Conservation (phyloP, 53 echinoderm and acorn worm genomes). For the Glandiceps talaboti region DNA sequence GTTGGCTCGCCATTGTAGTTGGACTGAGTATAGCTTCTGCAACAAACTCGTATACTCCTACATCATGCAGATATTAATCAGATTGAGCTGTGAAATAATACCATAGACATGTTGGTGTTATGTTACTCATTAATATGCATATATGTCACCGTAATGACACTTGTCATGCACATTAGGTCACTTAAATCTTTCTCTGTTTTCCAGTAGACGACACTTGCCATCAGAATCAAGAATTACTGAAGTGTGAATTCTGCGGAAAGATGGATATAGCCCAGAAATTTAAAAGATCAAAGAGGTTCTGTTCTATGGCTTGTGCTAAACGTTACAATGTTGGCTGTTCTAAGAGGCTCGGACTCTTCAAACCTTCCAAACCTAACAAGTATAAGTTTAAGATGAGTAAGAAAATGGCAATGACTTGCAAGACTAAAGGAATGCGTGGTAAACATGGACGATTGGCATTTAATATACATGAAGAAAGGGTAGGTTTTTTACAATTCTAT, state of each 20-base stretch:
- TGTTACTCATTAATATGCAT: too few species aligned
- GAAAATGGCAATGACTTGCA: slow-evolving; percentile 55
- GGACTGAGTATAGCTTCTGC: too few species aligned
- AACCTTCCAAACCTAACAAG: slow-evolving; percentile 59
- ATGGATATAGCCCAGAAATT: slow-evolving; percentile 80
- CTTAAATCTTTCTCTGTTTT: too few species aligned
- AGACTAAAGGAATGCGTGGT: slow-evolving; percentile 68
- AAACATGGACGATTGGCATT: slow-evolving; percentile 87
- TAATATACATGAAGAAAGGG: slow-evolving; percentile 72
- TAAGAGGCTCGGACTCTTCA: slow-evolving; percentile 82
- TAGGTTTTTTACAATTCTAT: slow-evolving; percentile 33
- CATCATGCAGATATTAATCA: too few species aligned
- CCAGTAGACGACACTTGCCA: slow-evolving; percentile 13
- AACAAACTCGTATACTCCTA: too few species aligned
- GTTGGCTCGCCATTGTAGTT: too few species aligned
- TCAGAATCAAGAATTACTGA: slow-evolving; percentile 16
- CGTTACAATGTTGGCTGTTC: slow-evolving; percentile 96
- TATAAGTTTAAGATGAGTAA: slow-evolving; percentile 58
- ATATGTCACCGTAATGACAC: too few species aligned
- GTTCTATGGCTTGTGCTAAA: slow-evolving; percentile 95
- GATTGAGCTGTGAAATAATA: too few species aligned
- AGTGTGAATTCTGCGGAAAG: slow-evolving; percentile 95
- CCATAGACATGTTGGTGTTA: too few species aligned
- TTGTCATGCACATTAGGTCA: too few species aligned
- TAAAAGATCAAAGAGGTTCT: slow-evolving; percentile 93